Conservation (phyloP, 2,888 invertebrate species). For the Dolichopus griseipennis region DNA sequence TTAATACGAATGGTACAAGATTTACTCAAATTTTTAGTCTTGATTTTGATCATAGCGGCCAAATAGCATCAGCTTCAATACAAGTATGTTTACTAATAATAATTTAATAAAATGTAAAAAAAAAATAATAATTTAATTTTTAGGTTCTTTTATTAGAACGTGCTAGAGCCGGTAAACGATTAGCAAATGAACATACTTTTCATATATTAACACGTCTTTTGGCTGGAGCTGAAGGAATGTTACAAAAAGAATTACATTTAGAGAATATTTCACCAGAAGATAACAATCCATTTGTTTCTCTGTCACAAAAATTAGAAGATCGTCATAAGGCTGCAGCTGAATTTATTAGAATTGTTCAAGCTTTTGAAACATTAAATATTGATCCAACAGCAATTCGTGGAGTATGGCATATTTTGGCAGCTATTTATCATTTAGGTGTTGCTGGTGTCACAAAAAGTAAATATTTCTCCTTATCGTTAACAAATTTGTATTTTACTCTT, state of each 20-base stretch:
- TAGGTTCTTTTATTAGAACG: slow-evolving; percentile 78
- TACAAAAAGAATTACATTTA: slow-evolving; percentile 74
- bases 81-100: slow-evolving; percentile 50
- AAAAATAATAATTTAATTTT: slow-evolving; percentile 26
- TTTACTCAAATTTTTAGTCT: slow-evolving; percentile 87
- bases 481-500: background rate
- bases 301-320: slow-evolving; percentile 71
- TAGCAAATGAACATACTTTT: slow-evolving; percentile 50
- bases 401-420: slow-evolving; percentile 79
- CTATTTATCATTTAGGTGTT: slow-evolving; percentile 88
- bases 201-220: slow-evolving; percentile 44
- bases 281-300: slow-evolving; percentile 69
- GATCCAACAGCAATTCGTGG: slow-evolving; percentile 70
- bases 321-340: slow-evolving; percentile 68
- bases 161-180: slow-evolving; percentile 58
- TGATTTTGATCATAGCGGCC: slow-evolving; percentile 90
- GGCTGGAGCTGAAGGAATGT: slow-evolving; percentile 71
- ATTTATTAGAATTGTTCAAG: slow-evolving; percentile 69
- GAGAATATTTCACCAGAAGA: slow-evolving; percentile 59
- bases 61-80: slow-evolving; percentile 79
- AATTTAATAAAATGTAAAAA: slow-evolving; percentile 11
- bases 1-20: slow-evolving; percentile 81
- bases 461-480: slow-evolving; percentile 5
- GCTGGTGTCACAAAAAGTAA: slow-evolving; percentile 71
- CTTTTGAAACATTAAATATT: slow-evolving; percentile 67